Conservation (phyloP, 2,113 vertebrate species). For the Nesoenas mayeri region DNA sequence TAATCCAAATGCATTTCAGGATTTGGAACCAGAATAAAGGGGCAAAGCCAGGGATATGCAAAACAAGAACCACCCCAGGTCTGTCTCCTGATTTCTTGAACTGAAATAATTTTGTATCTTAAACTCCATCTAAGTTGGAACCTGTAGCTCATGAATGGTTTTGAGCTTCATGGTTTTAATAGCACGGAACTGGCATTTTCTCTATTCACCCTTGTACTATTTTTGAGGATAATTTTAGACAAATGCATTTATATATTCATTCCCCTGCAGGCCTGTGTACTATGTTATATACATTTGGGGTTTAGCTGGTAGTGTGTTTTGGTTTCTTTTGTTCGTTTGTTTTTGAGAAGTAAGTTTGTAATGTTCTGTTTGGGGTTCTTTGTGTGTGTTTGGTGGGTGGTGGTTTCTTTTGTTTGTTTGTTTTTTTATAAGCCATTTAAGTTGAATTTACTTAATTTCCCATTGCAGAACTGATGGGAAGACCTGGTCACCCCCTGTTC, state of each 20-base stretch:
- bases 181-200: background rate
- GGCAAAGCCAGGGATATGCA: background rate
- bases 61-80: background rate
- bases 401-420: background rate
- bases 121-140: background rate
- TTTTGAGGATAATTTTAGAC: background rate
- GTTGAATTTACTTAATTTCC: background rate
- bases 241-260: background rate
- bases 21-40: background rate
- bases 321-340: too few species aligned
- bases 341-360: background rate
- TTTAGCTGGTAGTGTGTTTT: too few species aligned
- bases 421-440: background rate
- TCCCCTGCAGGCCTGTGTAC: background rate
- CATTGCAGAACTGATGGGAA: constrained; percentile 82
- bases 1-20: background rate
- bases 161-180: background rate
- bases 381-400: background rate
- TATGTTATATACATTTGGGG: background rate
- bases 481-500: constrained; percentile 79
- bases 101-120: background rate
- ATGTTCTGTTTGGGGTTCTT: background rate
- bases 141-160: background rate
- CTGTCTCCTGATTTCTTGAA: background rate
- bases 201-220: background rate